Evolutionary conservation across 2,113 vertebrate species (phyloP).

Genomic region (Nannobrachium achirus): DNA sequence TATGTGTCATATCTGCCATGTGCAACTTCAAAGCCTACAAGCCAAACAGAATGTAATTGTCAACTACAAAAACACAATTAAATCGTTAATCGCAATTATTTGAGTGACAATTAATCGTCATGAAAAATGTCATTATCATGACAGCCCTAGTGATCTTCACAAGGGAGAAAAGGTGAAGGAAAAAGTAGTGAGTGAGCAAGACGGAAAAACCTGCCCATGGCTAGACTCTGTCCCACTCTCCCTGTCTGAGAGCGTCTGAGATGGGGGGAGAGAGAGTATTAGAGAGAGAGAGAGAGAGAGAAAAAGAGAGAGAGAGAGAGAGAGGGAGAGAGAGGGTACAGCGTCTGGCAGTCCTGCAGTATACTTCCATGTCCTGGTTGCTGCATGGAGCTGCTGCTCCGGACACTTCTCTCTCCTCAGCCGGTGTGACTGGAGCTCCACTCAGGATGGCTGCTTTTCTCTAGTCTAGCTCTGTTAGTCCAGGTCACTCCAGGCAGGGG

Average conservation of each 20-base stretch:
- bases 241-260: conserved; percentile 23
- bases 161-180: conserved; percentile 16
- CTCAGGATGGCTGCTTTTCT: conserved; percentile 27
- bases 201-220: conserved; percentile 36
- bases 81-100: too few relatives aligned
- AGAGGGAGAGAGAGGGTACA: conserved; percentile 11
- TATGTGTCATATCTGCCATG: too few relatives aligned
- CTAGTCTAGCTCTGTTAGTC: conserved; percentile 27
- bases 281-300: conserved; percentile 43
- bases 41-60: too few relatives aligned
- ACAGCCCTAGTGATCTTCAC: conserved; percentile 18
- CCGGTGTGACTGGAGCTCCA: conserved; percentile 6
- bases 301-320: background rate
- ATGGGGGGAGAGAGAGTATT: conserved; percentile 43
- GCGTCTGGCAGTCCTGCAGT: conserved; percentile 42
- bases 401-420: conserved; percentile 27
- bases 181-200: conserved; percentile 43
- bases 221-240: conserved; percentile 38
- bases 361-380: conserved; percentile 67
- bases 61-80: too few relatives aligned
- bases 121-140: too few relatives aligned
- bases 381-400: conserved; percentile 36
- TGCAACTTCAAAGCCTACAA: too few relatives aligned
- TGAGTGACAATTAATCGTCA: too few relatives aligned
- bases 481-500: conserved; percentile 21